Evolutionary conservation across 2,113 vertebrate genomes (phyloP).

Genomic region (Mustela nigripes): DNA sequence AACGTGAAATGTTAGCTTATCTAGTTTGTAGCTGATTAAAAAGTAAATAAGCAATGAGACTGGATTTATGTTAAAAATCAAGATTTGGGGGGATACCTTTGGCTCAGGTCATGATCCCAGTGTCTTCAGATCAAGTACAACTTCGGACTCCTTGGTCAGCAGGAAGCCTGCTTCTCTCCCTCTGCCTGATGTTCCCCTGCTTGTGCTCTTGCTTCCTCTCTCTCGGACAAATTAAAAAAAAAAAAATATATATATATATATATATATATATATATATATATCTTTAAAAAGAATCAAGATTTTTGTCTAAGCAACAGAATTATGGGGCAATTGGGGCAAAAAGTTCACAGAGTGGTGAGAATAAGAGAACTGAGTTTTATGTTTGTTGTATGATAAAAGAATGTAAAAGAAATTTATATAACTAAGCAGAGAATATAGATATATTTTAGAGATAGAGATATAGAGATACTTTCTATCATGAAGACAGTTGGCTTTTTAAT

Average conservation of each 20-base stretch:
- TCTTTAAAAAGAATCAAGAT: neutral
- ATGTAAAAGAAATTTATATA: conserved; percentile 20
- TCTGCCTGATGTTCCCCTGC: neutral
- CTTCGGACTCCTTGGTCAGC: neutral
- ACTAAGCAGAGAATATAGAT: conserved; percentile 30
- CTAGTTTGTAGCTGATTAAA: neutral
- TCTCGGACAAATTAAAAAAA: neutral
- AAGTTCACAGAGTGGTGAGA: neutral
- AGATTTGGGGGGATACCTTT: neutral
- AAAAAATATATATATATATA: neutral
- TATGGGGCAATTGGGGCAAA: neutral
- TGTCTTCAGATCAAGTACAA: neutral
- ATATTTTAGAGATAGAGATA: too few species aligned
- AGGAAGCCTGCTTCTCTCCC: neutral
- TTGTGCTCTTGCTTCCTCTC: neutral
- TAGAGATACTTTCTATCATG: conserved; percentile 1
- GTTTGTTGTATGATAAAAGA: neutral
- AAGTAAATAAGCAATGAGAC: neutral
- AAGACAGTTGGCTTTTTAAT: conserved; percentile 41
- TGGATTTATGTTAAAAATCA: neutral
- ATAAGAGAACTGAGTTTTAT: neutral
- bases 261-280: neutral
- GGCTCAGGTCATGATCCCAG: neutral
- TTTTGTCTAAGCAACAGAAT: conserved; percentile 10
- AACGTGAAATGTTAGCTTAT: neutral